These are phyloP conservation scores for Nematolebias whitei DNA, from an alignment of 2,113 vertebrate species.

Conservation along the genomic window DNA sequence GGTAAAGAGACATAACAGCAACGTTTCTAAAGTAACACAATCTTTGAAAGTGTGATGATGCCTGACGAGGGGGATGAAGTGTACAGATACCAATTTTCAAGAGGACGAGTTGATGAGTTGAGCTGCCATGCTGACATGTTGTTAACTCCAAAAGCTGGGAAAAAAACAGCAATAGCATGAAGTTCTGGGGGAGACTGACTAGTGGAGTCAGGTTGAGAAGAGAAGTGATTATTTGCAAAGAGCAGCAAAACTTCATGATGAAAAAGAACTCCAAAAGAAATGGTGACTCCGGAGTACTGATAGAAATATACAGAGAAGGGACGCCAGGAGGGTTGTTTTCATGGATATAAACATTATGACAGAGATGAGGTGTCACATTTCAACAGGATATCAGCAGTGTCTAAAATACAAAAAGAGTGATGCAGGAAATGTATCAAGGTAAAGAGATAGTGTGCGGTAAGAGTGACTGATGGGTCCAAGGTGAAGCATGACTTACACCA, in stretches of 20 bases:
- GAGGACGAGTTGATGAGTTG: neutral
- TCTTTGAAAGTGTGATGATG: neutral
- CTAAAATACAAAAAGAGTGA: neutral
- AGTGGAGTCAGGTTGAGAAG: neutral
- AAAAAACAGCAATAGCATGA: neutral
- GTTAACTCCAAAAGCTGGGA: neutral
- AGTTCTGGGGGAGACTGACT: no score
- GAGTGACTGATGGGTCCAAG: constrained; percentile 5
- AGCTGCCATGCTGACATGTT: no score
- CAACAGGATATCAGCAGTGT: neutral
- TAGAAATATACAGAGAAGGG: neutral
- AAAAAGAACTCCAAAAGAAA: neutral
- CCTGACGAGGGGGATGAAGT: neutral
- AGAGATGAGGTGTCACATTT: neutral
- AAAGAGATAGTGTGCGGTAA: neutral
- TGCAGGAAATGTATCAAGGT: neutral
- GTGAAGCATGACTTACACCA: neutral
- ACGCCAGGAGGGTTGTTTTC: neutral
- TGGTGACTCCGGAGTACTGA: neutral
- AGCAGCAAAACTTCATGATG: neutral
- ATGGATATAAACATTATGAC: neutral
- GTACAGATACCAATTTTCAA: neutral
- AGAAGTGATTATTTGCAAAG: neutral
- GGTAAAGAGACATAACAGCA: neutral
- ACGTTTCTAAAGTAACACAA: neutral